Evolutionary conservation across 1,140 invertebrate genomes (phyloP), one percentile per base, ranked within the genome.

Genomic region (Sminthurinus signatus): DNA sequence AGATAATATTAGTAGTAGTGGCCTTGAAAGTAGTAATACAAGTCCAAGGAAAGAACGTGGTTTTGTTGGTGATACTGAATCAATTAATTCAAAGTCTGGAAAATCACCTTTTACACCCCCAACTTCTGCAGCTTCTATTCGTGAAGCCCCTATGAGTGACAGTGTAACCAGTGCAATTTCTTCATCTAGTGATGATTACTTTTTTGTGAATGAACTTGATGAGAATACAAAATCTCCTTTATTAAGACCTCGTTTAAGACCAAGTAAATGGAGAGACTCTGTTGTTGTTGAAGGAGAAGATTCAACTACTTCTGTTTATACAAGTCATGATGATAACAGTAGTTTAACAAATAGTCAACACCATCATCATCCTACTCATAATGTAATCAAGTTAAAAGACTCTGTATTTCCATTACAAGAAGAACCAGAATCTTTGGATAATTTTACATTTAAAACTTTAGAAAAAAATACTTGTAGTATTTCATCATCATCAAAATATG

Each of bases 1-100:
- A n/a, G 64, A 67, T 17, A 43, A 58, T 42, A 67, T 64, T 39
- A 65, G 60, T 42, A 70, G 67, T 39, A 65, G 62, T 46, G 72
- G 59, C 3, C 36, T 61, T 19, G 65, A 67, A 25, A 63, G 64
- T 39, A 66, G 36, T 21, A 36, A 36, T 14, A 61, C 59, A 50
- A 69, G 63, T 64, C 58, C 51, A 27, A 54, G 43, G 5, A 65
- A 65, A 61, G 57, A 64, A 15, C 52, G 50, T 25, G 48, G 48
- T 12, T 59, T 39, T 46, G 54, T 43, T 3, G 46, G 17, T 23
- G 61, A 61, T 29, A 54, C 54, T 8, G 61, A 67, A 31, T 60
- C 46, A 15, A 51, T 15, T 25, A 36, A 44, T 36, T 58, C 60
- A 14, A 55, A 60, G 19, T 57, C 62, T 31, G 42, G 39, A 12